phyloP scores from a whole-genome alignment of 2,888 invertebrate species.

The Callinectes sapidus region DNA sequence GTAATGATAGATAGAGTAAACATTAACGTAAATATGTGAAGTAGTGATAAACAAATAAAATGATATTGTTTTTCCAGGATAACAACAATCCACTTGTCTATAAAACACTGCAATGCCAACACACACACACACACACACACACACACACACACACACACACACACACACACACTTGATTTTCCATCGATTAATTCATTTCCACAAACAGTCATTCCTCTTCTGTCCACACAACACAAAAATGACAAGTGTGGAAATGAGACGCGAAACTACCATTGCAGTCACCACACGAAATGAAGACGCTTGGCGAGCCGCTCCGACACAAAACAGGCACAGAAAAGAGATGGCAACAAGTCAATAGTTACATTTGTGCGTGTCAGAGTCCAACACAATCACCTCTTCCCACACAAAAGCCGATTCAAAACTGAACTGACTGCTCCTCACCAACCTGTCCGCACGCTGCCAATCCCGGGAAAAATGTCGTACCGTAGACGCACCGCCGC shows the following conservation, averaged over 20 bases:
- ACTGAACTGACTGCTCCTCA: neutral
- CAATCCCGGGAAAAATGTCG: conserved; percentile 12
- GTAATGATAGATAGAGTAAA: neutral
- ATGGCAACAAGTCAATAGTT: conserved; percentile 19
- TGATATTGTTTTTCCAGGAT: neutral
- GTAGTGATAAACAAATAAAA: too few relatives aligned
- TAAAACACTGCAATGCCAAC: neutral
- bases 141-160: neutral
- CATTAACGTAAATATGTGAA: neutral
- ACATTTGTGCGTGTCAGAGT: neutral
- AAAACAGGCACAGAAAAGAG: neutral
- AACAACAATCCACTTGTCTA: neutral
- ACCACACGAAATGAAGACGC: neutral
- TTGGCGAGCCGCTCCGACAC: neutral
- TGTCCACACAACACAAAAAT: neutral
- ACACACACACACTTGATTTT: neutral
- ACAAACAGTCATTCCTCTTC: neutral
- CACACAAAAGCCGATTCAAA: neutral
- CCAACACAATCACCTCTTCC: neutral
- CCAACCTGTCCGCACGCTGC: conserved; percentile 19
- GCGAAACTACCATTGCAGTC: neutral
- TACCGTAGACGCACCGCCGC: neutral
- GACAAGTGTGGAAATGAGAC: neutral
- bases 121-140: neutral
- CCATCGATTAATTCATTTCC: conserved; percentile 2